phyloP scores from a whole-genome alignment of 2,113 vertebrate species.

The Penelope pileata region DNA sequence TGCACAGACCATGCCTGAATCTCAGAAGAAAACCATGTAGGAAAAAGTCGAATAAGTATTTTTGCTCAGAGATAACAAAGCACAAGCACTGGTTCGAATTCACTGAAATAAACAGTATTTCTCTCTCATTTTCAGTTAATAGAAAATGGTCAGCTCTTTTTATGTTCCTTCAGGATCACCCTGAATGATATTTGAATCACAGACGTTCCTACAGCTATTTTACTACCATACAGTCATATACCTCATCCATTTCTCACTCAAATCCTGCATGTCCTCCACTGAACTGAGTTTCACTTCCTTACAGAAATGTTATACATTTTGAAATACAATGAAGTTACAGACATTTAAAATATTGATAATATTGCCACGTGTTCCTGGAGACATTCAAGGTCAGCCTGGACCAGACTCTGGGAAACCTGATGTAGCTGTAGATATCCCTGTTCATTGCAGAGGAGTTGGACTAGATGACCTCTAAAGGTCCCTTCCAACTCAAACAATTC shows the following conservation, averaged over 20 bases:
- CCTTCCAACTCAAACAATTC: no score
- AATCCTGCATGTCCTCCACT: neutral
- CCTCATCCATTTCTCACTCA: neutral
- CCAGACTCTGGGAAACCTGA: no score
- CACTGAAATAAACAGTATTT: neutral
- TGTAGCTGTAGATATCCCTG: no score
- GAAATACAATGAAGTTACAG: neutral
- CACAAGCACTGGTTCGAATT: neutral
- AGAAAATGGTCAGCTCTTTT: neutral
- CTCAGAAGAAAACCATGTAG: neutral
- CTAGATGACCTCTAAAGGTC: no score
- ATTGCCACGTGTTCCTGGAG: neutral
- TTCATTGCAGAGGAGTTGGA: no score
- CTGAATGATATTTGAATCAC: neutral
- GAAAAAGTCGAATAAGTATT: neutral
- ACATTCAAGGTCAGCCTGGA: no score
- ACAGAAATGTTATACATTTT: neutral
- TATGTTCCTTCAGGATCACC: neutral
- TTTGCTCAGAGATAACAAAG: neutral
- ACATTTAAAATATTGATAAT: neutral
- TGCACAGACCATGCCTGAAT: neutral
- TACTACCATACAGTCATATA: neutral
- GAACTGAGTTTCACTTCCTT: neutral
- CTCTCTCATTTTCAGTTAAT: neutral
- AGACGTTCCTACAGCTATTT: neutral